A percentile compares a stretch with the other conserved stretches of the same genome.
These are phyloP conservation scores for Dicentrarchus labrax DNA, from an alignment of 2,113 vertebrate species.

Conservation along the genomic window DNA sequence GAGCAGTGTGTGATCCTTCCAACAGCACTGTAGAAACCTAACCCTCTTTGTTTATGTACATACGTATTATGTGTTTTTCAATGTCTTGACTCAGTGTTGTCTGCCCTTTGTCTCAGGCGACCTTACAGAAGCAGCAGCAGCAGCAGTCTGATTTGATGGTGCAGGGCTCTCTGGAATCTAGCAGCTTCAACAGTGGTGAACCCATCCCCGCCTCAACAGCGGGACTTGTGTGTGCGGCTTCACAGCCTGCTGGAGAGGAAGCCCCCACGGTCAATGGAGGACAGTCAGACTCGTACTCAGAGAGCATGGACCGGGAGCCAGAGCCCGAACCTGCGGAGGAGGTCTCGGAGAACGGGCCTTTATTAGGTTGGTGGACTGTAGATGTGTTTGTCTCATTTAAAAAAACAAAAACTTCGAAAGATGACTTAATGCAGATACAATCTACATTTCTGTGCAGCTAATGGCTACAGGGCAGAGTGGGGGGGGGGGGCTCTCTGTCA, in stretches of 20 bases:
- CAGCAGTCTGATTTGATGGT: conserved; percentile 85
- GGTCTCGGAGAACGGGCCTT: conserved; percentile 94
- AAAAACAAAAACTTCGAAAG: background rate
- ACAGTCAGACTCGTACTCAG: conserved; percentile 88
- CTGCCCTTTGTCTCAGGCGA: conserved; percentile 84
- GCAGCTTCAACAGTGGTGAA: conserved; percentile 70
- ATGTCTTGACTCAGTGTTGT: background rate
- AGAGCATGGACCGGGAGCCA: conserved; percentile 88
- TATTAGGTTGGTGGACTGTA: conserved; percentile 82
- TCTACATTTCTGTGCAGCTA: background rate
- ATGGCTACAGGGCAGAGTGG: background rate
- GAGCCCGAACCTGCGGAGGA: conserved; percentile 92
- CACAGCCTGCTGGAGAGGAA: conserved; percentile 84
- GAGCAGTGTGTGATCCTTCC: background rate
- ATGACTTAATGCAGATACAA: background rate
- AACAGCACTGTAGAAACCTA: background rate
- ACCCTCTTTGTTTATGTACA: background rate
- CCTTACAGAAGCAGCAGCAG: conserved; percentile 91
- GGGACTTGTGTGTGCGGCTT: conserved; percentile 53
- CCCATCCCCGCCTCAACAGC: conserved; percentile 47
- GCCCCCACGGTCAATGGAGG: conserved; percentile 90
- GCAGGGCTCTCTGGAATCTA: conserved; percentile 82
- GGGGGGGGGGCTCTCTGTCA: background rate
- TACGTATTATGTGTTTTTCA: background rate
- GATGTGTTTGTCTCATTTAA: background rate